Evolutionary conservation across 2,797 vertebrate genomes (phyloP), one percentile per base, ranked within the genome.

Genomic region (Poecilia velifera): DNA sequence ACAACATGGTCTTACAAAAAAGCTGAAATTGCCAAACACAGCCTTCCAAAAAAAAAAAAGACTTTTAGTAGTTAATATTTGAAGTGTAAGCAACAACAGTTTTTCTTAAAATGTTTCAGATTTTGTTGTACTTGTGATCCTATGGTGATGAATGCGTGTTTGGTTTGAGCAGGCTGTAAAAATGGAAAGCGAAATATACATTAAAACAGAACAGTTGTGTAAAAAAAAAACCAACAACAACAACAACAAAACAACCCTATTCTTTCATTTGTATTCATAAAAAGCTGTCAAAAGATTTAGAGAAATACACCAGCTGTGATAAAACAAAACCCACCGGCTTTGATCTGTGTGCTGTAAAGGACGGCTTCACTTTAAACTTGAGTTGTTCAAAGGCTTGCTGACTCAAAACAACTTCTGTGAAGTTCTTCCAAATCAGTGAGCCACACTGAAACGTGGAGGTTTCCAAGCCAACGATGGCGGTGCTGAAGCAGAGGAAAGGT

Each of bases 251-350:
- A 41, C 41, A 51, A 41, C 20, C n/a, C 16, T 47, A 41, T 55
- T 39, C 55, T 59, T 79, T n/a, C 12, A 73, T 68, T 81, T 76
- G 53, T 73, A 20, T 81, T 81, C 43, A 68, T 59, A 7, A 73
- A 74, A 53, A 34, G 25, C 66, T 47, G 74, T 41, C 13, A 28
- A 14, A 1, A 72, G 20, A 10, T 3, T 45, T n/a, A 1, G 22
- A 20, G 78, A 81, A 76, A 51, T 2, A 55, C 14, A 4, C 8
- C 18, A 47, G 2, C 41, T 41, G 34, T 51, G 62, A 0, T 66
- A 22, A 45, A 64, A 47, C 4, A 20, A 59, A 73, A 57, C 76
- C 74, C 4, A 20, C 12, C 66, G 6, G 51, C n/a, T 75, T 77
- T 64, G 39, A 66, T 76, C 7, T 41, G 1, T 47, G 16, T 49